Percentiles rank a stretch among this genome's conserved stretches.
Evolutionary conservation across 2,797 vertebrate genomes (phyloP).

Genomic region (Hapalemur alaotrensis): DNA sequence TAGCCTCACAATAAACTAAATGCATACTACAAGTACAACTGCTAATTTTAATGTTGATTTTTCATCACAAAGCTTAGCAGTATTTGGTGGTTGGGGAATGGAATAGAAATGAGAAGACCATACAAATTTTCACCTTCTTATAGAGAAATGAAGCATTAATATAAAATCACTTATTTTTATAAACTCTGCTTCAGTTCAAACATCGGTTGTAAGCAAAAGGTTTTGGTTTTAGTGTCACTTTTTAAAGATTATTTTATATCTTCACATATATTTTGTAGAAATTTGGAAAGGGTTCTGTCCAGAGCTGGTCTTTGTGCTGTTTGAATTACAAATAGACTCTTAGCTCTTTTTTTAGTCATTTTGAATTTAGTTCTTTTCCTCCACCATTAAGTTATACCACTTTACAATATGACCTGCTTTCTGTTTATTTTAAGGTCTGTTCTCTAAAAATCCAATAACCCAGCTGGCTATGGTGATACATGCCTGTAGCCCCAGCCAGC

Average conservation of each 20-base stretch:
- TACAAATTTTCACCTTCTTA: not conserved
- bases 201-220: not conserved
- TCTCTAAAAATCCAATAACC: not conserved
- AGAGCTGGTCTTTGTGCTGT: not conserved
- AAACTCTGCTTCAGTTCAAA: not conserved
- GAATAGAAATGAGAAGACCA: not conserved
- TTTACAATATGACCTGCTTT: not conserved
- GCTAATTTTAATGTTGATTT: not conserved
- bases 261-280: not conserved
- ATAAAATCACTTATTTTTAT: not conserved
- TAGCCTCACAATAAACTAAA: not conserved
- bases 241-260: not conserved
- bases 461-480: not conserved
- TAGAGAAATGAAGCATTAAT: not conserved
- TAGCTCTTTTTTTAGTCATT: not conserved
- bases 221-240: not conserved
- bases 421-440: not conserved
- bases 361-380: not conserved
- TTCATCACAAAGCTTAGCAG: not conserved
- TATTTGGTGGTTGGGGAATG: not conserved
- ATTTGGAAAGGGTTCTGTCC: not conserved
- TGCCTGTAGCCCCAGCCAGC: not conserved
- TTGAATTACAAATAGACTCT: not conserved
- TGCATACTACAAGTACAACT: not conserved
- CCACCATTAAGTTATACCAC: not conserved